These are phyloP conservation scores for Agrochola litura DNA, from an alignment of 2,888 invertebrate genomes.

Conservation along the genomic window DNA sequence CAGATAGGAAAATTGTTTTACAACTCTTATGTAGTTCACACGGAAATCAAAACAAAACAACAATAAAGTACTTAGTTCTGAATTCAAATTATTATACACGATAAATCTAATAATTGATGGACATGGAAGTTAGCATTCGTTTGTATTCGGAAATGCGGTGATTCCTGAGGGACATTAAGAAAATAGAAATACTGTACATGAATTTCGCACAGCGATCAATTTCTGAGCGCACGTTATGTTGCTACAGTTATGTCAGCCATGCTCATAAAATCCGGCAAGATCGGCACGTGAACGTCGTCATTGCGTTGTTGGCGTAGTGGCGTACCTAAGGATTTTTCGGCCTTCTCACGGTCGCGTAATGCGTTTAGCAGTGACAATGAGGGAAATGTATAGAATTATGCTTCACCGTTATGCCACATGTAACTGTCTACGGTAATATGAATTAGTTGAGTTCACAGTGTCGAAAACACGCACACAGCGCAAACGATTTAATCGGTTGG, in stretches of 20 bases:
- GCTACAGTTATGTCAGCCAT: slow-evolving; percentile 67
- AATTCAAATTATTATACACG: no score
- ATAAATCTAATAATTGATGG: no score
- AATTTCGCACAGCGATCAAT: slow-evolving; percentile 60
- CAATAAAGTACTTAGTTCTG: no score
- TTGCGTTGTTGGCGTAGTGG: slow-evolving; percentile 16
- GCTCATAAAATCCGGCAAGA: slow-evolving; percentile 55
- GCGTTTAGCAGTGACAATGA: slow-evolving; percentile 66
- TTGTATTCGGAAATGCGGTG: no score
- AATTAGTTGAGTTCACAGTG: slow-evolving; percentile 76
- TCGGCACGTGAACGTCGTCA: slow-evolving; percentile 55
- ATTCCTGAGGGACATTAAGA: no score
- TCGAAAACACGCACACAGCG: slow-evolving; percentile 73
- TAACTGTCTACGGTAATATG: slow-evolving; percentile 75
- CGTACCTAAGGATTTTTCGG: slow-evolving; percentile 52
- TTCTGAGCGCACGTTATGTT: slow-evolving; percentile 63
- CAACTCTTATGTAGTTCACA: no score
- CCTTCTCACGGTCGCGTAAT: slow-evolving; percentile 73
- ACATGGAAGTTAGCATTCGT: no score
- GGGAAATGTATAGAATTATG: slow-evolving; percentile 70
- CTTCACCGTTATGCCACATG: slow-evolving; percentile 75
- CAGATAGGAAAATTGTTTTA: no score
- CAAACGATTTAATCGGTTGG: slow-evolving; percentile 69
- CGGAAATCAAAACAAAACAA: no score
- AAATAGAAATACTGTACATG: slow-evolving; percentile 35